These are phyloP conservation scores for Glyphotaelius pellucidus DNA, from an alignment of 2,888 invertebrate species.

Conservation along the genomic window DNA sequence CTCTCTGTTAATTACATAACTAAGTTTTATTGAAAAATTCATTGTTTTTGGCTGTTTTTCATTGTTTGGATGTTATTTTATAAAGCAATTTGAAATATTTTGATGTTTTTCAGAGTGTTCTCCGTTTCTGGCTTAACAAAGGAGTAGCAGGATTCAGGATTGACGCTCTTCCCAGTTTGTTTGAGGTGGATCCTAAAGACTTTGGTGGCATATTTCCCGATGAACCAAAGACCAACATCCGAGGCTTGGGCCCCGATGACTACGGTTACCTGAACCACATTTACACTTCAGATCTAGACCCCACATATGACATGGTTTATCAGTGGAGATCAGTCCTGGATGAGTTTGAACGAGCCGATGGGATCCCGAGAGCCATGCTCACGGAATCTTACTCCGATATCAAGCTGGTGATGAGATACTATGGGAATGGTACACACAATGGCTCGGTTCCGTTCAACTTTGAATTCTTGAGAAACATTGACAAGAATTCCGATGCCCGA, in stretches of 20 bases:
- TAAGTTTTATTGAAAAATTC: too few species aligned
- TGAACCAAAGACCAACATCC: slow-evolving; percentile 76
- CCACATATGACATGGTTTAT: slow-evolving; percentile 79
- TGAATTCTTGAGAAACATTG: slow-evolving; percentile 76
- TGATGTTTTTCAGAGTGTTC: slow-evolving; percentile 75
- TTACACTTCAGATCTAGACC: slow-evolving; percentile 77
- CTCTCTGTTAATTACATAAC: too few species aligned
- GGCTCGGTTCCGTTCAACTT: slow-evolving; percentile 83
- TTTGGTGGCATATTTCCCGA: slow-evolving; percentile 74
- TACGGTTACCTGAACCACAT: slow-evolving; percentile 77
- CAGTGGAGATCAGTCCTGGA: slow-evolving; percentile 80
- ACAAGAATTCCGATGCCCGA: slow-evolving; percentile 73
- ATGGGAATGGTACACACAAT: slow-evolving; percentile 77
- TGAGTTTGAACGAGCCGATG: slow-evolving; percentile 71
- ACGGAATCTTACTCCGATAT: slow-evolving; percentile 80
- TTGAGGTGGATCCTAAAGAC: slow-evolving; percentile 70
- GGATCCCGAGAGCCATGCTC: slow-evolving; percentile 74
- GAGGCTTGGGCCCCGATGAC: slow-evolving; percentile 73
- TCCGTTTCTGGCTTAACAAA: slow-evolving; percentile 87
- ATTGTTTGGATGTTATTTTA: not conserved
- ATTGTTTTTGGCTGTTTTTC: not conserved
- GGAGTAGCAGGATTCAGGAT: slow-evolving; percentile 93
- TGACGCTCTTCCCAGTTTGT: slow-evolving; percentile 80
- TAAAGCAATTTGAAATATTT: not conserved
- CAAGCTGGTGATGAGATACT: slow-evolving; percentile 77